These are phyloP conservation scores for Morpho helenor DNA, from an alignment of 2,888 invertebrate genomes.

Conservation along the genomic window DNA sequence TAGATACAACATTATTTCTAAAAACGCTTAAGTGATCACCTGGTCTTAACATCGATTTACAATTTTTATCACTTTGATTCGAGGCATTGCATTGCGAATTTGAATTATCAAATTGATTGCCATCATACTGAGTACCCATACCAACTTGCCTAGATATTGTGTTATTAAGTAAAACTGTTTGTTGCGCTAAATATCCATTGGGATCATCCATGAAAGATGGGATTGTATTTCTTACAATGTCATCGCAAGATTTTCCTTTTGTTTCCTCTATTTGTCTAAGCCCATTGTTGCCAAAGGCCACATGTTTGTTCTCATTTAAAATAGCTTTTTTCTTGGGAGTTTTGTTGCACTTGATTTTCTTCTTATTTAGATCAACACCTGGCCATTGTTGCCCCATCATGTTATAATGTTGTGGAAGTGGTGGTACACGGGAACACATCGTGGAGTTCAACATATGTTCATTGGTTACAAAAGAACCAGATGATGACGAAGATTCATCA, in stretches of 20 bases:
- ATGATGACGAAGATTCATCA: constrained; percentile 56
- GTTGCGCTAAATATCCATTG: constrained; percentile 93
- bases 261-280: constrained; percentile 53
- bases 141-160: constrained; percentile 86
- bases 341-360: constrained; percentile 80
- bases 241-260: constrained; percentile 66
- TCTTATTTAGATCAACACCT: constrained; percentile 54
- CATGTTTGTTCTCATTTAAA: constrained; percentile 49
- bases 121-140: constrained; percentile 53
- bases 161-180: constrained; percentile 91
- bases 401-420: constrained; percentile 83
- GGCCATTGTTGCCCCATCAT: constrained; percentile 72
- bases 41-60: constrained; percentile 42
- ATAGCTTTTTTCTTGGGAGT: constrained; percentile 70
- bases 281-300: constrained; percentile 53
- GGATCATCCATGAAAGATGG: constrained; percentile 96
- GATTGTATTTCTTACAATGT: constrained; percentile 73
- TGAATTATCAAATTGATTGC: constrained; percentile 49
- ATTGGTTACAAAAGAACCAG: constrained; percentile 51
- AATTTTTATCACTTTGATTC: constrained; percentile 48
- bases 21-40: constrained; percentile 49
- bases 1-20: constrained; percentile 53
- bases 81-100: constrained; percentile 42
- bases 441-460: constrained; percentile 65
- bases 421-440: constrained; percentile 85